Conservation (phyloP, 2,888 invertebrate genomes). For the Drosophila melanocephala region DNA sequence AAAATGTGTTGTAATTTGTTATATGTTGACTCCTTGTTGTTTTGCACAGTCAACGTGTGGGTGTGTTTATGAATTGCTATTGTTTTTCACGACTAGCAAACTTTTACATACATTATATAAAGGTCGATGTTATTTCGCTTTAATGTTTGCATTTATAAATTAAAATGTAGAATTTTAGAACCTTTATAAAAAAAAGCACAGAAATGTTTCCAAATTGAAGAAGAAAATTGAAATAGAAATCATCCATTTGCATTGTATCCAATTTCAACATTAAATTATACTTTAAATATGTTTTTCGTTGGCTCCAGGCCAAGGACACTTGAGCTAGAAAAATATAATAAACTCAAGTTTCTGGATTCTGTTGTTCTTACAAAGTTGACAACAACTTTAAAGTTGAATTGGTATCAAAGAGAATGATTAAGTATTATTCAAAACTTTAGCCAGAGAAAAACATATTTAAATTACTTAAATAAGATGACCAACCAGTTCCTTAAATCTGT, state of each 20-base stretch:
- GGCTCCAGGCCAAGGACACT: background rate
- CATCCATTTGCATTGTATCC: background rate
- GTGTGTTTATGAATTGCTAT: constrained; percentile 40
- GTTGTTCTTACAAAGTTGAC: background rate
- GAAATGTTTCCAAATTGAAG: background rate
- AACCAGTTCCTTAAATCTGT: background rate
- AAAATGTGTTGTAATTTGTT: constrained; percentile 66
- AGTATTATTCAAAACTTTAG: background rate
- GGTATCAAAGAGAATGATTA: background rate
- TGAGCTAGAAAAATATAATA: background rate
- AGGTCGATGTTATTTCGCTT: background rate
- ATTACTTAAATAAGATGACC: background rate
- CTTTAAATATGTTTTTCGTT: background rate
- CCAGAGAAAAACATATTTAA: background rate
- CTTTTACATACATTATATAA: background rate
- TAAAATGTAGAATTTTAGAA: background rate
- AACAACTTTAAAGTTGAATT: background rate
- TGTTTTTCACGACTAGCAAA: background rate
- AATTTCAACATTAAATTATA: background rate
- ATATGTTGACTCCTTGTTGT: constrained; percentile 37
- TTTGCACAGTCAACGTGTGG: constrained; percentile 38
- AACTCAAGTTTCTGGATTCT: background rate
- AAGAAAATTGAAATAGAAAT: background rate
- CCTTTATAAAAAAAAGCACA: background rate
- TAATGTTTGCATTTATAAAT: background rate